These are phyloP conservation scores for Gortyna flavago DNA, from an alignment of 2,888 invertebrate species.

Conservation along the genomic window DNA sequence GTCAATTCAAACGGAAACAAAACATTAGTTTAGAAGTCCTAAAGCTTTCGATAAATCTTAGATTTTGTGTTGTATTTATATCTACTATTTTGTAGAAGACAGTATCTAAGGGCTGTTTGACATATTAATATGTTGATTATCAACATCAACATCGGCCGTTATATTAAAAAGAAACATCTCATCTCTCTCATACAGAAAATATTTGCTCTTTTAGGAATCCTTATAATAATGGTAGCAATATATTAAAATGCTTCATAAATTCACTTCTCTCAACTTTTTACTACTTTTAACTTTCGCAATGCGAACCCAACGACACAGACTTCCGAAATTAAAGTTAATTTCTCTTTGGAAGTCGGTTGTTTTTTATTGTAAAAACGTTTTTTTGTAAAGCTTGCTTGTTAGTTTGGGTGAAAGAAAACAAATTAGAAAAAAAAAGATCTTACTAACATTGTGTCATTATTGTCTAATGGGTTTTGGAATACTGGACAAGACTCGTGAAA, in stretches of 20 bases:
- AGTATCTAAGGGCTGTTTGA: slow-evolving; percentile 49
- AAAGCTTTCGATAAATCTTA: slow-evolving; percentile 51
- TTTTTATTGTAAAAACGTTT: too few species aligned
- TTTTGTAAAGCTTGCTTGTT: slow-evolving; percentile 14
- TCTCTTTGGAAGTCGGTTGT: too few species aligned
- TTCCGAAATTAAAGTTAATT: too few species aligned
- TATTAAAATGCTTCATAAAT: slow-evolving; percentile 31
- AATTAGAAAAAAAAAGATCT: slow-evolving; percentile 6
- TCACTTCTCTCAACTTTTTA: background rate
- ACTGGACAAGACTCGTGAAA: slow-evolving; percentile 41
- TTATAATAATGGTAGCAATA: slow-evolving; percentile 17
- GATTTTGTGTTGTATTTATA: slow-evolving; percentile 45
- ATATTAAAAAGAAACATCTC: background rate
- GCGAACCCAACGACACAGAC: too few species aligned
- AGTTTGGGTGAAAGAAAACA: slow-evolving; percentile 23
- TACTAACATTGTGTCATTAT: slow-evolving; percentile 39
- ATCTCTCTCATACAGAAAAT: slow-evolving; percentile 30
- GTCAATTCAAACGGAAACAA: slow-evolving; percentile 62
- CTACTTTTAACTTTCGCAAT: background rate
- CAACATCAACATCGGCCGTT: background rate
- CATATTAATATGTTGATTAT: slow-evolving; percentile 41
- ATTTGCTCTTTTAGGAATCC: slow-evolving; percentile 31
- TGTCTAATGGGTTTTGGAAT: slow-evolving; percentile 52
- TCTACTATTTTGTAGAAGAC: slow-evolving; percentile 35
- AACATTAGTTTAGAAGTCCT: slow-evolving; percentile 44